phyloP scores from a whole-genome alignment of 2,888 invertebrate genomes.

The Melinopterus prodromus region DNA sequence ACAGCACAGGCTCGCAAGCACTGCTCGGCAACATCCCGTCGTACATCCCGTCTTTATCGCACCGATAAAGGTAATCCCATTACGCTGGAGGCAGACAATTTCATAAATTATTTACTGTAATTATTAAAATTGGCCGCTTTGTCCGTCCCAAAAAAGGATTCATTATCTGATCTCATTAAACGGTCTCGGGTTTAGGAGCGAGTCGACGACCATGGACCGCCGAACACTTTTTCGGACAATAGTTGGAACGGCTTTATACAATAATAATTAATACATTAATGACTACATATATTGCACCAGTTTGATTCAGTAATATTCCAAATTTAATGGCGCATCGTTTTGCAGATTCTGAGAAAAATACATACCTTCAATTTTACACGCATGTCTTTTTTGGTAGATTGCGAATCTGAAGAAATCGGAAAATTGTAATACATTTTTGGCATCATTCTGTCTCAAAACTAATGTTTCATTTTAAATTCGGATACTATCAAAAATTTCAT shows the following conservation, averaged over 20 bases:
- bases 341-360: too few relatives aligned
- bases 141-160: conserved; percentile 13
- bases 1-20: background rate
- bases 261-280: too few relatives aligned
- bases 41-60: background rate
- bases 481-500: too few relatives aligned
- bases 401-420: too few relatives aligned
- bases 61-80: background rate
- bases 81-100: background rate
- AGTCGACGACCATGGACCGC: conserved; percentile 6
- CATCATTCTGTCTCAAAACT: too few relatives aligned
- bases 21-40: background rate
- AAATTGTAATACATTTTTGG: too few relatives aligned
- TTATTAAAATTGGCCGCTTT: background rate
- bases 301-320: too few relatives aligned
- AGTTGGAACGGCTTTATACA: conserved; percentile 9
- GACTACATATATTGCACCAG: too few relatives aligned
- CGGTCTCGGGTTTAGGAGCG: background rate
- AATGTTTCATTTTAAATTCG: too few relatives aligned
- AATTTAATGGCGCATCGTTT: too few relatives aligned
- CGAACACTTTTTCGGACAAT: conserved; percentile 12
- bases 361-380: too few relatives aligned
- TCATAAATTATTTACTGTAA: background rate
- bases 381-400: too few relatives aligned
- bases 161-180: conserved; percentile 24